These are phyloP conservation scores for Sterna hirundo DNA, from an alignment of 2,113 vertebrate species.

Conservation along the genomic window DNA sequence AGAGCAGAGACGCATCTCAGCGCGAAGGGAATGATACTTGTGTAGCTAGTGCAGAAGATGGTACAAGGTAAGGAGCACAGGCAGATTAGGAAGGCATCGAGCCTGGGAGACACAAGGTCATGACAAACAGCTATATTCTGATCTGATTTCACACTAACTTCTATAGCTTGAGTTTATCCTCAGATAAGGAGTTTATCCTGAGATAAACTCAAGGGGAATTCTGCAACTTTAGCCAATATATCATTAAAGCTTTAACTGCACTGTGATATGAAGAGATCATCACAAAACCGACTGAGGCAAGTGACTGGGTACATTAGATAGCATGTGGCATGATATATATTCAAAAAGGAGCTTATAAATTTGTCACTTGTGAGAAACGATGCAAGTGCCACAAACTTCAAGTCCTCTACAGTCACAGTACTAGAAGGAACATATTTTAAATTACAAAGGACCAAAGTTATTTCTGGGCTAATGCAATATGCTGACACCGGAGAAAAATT, in stretches of 20 bases:
- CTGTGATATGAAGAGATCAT: not conserved
- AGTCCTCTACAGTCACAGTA: not conserved
- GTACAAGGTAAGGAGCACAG: not conserved
- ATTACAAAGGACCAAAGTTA: not conserved
- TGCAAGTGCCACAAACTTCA: not conserved
- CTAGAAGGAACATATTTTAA: not conserved
- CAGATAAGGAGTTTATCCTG: not conserved
- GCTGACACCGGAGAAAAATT: not conserved
- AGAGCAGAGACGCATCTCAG: not conserved
- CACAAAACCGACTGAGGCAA: not conserved
- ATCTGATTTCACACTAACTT: not conserved
- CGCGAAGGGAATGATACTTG: not conserved
- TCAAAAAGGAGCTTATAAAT: not conserved
- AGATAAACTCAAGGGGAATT: not conserved
- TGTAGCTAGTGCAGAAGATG: not conserved
- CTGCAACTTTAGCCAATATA: not conserved
- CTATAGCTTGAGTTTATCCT: not conserved
- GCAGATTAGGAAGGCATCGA: not conserved
- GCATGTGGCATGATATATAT: not conserved
- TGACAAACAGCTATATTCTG: not conserved
- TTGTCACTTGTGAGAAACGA: not conserved
- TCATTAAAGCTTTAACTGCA: not conserved
- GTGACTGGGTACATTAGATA: not conserved
- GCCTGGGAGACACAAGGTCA: not conserved
- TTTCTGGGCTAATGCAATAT: not conserved